Percentiles rank a stretch among this genome's conserved stretches.
phyloP scores from a whole-genome alignment of 2,888 invertebrate species.

The Vandiemenella viatica region DNA sequence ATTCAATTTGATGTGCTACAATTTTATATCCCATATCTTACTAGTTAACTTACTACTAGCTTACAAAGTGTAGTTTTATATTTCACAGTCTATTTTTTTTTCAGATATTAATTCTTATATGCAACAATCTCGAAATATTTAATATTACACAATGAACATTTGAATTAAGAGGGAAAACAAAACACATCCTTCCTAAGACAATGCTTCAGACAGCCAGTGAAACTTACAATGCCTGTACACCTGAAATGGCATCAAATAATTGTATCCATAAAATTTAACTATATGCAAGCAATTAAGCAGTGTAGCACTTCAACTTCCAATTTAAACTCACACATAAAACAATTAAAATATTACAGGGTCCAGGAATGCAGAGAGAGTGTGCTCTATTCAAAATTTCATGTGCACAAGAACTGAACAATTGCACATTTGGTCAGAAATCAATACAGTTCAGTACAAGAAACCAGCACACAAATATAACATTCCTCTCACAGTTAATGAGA shows the following conservation, averaged over 20 bases:
- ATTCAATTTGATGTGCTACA: constrained; percentile 8
- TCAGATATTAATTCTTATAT: background rate
- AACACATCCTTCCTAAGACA: constrained; percentile 46
- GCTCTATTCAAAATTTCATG: too few species aligned
- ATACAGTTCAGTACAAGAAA: constrained; percentile 2
- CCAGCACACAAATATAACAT: constrained; percentile 8
- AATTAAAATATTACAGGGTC: too few species aligned
- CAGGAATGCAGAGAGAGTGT: too few species aligned
- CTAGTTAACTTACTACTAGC: background rate
- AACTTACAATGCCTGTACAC: background rate
- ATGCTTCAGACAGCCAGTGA: constrained; percentile 32
- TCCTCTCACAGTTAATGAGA: background rate
- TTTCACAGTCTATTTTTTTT: background rate
- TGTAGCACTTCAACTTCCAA: constrained; percentile 6
- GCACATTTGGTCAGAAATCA: background rate
- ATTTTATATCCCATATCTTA: background rate
- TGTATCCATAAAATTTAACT: background rate
- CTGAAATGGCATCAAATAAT: background rate
- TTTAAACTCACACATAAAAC: too few species aligned
- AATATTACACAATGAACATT: background rate
- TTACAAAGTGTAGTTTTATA: background rate
- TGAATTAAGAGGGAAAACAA: constrained; percentile 10
- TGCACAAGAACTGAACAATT: too few species aligned
- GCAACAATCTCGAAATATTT: background rate
- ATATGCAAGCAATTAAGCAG: constrained; percentile 4